Conservation (phyloP, 2,113 vertebrate genomes). For the Pipra filicauda region DNA sequence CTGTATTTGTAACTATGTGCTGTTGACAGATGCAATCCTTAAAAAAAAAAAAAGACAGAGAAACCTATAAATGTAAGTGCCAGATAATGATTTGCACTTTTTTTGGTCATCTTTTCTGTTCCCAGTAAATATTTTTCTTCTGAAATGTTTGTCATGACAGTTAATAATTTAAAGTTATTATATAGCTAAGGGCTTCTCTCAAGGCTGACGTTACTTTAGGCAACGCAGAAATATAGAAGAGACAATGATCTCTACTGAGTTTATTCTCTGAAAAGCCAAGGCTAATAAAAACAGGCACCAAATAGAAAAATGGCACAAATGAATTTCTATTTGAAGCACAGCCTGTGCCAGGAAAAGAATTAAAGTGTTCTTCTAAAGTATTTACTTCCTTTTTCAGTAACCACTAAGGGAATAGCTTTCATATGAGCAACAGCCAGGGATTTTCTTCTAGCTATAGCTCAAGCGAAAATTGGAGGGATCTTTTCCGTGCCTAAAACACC, state of each 20-base stretch:
- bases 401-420: not conserved
- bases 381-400: not conserved
- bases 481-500: not conserved
- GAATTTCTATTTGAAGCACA: not conserved
- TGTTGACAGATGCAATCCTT: not conserved
- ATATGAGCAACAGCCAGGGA: not conserved
- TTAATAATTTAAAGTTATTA: constrained; percentile 11
- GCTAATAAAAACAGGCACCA: constrained; percentile 1
- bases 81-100: not conserved
- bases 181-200: not conserved
- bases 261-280: not conserved
- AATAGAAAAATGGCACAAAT: not conserved
- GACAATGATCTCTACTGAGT: not conserved
- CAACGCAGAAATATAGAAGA: not conserved
- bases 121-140: not conserved
- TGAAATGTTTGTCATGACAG: not conserved
- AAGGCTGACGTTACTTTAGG: not conserved
- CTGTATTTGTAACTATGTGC: not conserved
- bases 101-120: not conserved
- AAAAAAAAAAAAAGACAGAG: not conserved
- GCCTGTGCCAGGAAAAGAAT: not conserved
- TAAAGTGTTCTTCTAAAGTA: not conserved
- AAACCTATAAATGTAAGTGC: not conserved
- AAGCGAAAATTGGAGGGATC: not conserved
- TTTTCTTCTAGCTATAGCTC: not conserved